Percentiles rank a stretch among this genome's conserved stretches.
Evolutionary conservation across 2,797 vertebrate species (phyloP).

Genomic region (Crocodylus rhombifer): DNA sequence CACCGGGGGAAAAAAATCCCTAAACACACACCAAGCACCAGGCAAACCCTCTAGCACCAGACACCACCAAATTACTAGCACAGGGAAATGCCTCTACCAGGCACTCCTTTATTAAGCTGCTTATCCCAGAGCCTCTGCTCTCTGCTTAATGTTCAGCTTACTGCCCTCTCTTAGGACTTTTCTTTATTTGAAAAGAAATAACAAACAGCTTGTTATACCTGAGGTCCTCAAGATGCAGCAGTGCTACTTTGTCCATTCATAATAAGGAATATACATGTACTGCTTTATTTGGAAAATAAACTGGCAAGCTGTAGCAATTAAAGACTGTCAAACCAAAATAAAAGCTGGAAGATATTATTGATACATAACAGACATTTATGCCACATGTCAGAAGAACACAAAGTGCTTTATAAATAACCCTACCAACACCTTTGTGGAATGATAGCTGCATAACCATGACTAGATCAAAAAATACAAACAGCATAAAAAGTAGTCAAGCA

Average conservation of each 20-base stretch:
- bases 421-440: neutral
- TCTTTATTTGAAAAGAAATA: neutral
- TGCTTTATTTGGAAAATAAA: neutral
- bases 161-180: neutral
- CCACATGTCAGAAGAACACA: neutral
- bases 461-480: slow-evolving; percentile 75
- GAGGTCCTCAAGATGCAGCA: neutral
- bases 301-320: neutral
- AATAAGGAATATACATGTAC: neutral
- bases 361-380: neutral
- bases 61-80: too few species aligned
- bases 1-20: too few species aligned
- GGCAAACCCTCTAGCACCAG: too few species aligned
- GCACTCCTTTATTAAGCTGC: too few species aligned
- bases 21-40: too few species aligned
- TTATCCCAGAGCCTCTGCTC: too few species aligned
- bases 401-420: neutral
- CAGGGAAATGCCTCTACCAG: too few species aligned
- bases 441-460: neutral
- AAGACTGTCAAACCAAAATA: neutral
- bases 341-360: neutral
- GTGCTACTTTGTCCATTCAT: neutral
- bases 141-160: neutral
- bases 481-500: slow-evolving; percentile 67
- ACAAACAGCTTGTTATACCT: neutral